A percentile compares a stretch with the other conserved stretches of the same genome.
phyloP scores from a whole-genome alignment of 1,140 invertebrate genomes.

The Lerema accius region DNA sequence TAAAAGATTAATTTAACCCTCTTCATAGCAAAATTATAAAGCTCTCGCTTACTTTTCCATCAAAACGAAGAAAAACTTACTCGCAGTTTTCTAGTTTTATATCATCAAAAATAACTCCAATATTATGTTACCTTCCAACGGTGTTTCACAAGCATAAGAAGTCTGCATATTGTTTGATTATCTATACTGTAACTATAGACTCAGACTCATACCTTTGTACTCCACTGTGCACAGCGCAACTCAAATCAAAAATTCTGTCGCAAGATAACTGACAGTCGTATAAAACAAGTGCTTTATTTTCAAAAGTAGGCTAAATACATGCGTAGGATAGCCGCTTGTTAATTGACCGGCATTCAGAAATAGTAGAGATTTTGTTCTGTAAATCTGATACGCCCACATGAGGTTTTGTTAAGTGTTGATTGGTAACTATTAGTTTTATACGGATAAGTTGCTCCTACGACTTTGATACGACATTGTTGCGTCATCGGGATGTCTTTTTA shows the following conservation, averaged over 20 bases:
- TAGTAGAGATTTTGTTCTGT: constrained; percentile 20
- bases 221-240: background rate
- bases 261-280: constrained; percentile 21
- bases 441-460: background rate
- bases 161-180: too few relatives aligned
- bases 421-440: constrained; percentile 17
- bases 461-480: background rate
- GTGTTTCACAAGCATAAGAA: too few relatives aligned
- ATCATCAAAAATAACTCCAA: too few relatives aligned
- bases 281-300: constrained; percentile 34
- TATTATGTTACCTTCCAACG: too few relatives aligned
- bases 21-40: too few relatives aligned
- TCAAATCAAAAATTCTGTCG: constrained; percentile 24
- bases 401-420: constrained; percentile 15
- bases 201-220: too few relatives aligned
- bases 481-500: background rate
- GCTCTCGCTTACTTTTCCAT: too few relatives aligned
- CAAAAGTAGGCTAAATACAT: constrained; percentile 41
- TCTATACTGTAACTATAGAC: too few relatives aligned
- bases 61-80: too few relatives aligned
- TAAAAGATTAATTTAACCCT: too few relatives aligned
- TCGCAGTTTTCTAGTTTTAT: too few relatives aligned
- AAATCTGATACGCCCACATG: constrained; percentile 30
- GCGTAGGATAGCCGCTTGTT: constrained; percentile 34
- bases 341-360: constrained; percentile 17